phyloP scores from a whole-genome alignment of 2,888 invertebrate genomes.

The Zaprionus lineosus region DNA sequence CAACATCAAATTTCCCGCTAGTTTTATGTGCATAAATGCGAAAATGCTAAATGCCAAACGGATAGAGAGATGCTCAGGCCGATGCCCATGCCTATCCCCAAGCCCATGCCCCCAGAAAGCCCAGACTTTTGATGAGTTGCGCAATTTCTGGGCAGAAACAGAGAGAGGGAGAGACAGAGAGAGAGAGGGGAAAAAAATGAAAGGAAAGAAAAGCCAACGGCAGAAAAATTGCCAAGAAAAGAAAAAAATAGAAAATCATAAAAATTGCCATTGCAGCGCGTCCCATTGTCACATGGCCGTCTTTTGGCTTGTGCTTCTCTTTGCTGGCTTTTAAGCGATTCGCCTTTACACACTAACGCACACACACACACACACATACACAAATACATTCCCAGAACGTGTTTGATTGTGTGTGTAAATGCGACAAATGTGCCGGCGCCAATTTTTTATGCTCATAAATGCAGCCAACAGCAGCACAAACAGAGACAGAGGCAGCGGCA shows the following conservation, averaged over 20 bases:
- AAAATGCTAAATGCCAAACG: slow-evolving; percentile 40
- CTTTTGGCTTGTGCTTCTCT: slow-evolving; percentile 35
- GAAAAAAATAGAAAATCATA: slow-evolving; percentile 14
- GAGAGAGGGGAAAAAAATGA: not conserved
- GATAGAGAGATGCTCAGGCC: slow-evolving; percentile 14
- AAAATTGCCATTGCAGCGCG: slow-evolving; percentile 37
- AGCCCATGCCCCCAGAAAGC: too few relatives aligned
- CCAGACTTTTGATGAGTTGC: slow-evolving; percentile 66
- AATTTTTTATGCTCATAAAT: slow-evolving; percentile 75
- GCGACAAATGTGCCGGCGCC: slow-evolving; percentile 66
- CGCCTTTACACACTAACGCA: slow-evolving; percentile 22
- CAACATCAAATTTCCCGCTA: slow-evolving; percentile 71
- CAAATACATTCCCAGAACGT: slow-evolving; percentile 22
- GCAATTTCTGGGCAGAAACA: slow-evolving; percentile 37
- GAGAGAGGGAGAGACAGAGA: not conserved
- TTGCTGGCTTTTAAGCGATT: slow-evolving; percentile 62
- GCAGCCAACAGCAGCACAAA: slow-evolving; percentile 46
- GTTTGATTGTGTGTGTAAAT: slow-evolving; percentile 72
- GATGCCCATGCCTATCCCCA: too few relatives aligned
- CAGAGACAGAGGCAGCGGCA: too few relatives aligned
- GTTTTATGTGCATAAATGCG: slow-evolving; percentile 70
- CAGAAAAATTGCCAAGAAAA: slow-evolving; percentile 16
- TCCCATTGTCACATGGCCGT: slow-evolving; percentile 65
- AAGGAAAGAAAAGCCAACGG: too few relatives aligned
- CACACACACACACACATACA: slow-evolving; percentile 4